phyloP scores from a whole-genome alignment of 30 jellyfish, hydroid and myxozoan genomes.

The Aurelia coerulea region DNA sequence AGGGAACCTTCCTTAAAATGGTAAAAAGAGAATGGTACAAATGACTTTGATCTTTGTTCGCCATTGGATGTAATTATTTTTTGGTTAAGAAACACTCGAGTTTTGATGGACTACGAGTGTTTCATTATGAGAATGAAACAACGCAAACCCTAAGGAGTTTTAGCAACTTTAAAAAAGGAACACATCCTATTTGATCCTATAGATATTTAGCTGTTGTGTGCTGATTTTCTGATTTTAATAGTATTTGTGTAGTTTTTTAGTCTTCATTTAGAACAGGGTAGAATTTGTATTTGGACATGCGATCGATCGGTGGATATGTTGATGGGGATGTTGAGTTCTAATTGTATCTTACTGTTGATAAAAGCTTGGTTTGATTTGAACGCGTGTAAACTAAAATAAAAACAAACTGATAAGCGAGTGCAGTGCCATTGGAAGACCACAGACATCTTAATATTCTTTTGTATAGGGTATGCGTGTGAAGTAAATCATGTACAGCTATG shows the following conservation, averaged over 20 bases:
- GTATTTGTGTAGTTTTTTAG: slow-evolving; percentile 26
- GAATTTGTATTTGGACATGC: slow-evolving; percentile 44
- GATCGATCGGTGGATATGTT: too few species aligned
- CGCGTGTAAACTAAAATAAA: neutral
- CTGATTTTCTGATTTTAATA: neutral
- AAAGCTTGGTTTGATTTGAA: slow-evolving; percentile 11
- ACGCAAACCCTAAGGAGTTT: too few species aligned
- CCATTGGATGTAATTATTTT: too few species aligned
- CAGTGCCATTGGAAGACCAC: slow-evolving; percentile 6
- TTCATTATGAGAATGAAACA: too few species aligned
- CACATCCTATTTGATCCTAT: too few species aligned
- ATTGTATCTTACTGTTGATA: slow-evolving; percentile 64
- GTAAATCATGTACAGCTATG: slow-evolving; percentile 58
- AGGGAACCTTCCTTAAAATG: too few species aligned
- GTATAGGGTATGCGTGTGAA: slow-evolving; percentile 36
- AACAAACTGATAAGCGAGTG: slow-evolving; percentile 18
- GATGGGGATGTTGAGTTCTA: slow-evolving; percentile 25
- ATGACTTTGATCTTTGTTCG: too few species aligned
- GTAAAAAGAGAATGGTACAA: too few species aligned
- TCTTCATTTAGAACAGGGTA: slow-evolving; percentile 44
- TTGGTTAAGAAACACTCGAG: too few species aligned
- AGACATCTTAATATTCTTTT: neutral
- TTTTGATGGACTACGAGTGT: too few species aligned
- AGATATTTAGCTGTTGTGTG: too few species aligned
- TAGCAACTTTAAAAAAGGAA: too few species aligned